These are phyloP conservation scores for Garrulus glandarius DNA, from an alignment of 2,797 vertebrate genomes.

Conservation along the genomic window DNA sequence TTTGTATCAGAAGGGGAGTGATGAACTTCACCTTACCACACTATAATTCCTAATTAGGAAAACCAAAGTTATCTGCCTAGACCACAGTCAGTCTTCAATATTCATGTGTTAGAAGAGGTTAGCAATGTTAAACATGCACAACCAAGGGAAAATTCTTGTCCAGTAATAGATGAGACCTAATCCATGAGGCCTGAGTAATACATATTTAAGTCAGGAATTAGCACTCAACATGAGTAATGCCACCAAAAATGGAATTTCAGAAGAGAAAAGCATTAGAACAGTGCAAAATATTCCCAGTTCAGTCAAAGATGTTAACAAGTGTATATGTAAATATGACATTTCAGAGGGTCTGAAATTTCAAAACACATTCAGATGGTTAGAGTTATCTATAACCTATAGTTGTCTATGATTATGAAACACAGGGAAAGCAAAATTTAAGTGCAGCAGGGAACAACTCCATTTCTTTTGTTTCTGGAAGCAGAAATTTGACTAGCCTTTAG, in stretches of 20 bases:
- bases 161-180: slow-evolving; percentile 39
- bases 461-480: neutral
- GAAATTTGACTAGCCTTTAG: neutral
- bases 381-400: neutral
- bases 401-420: neutral
- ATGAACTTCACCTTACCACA: neutral
- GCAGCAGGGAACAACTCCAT: neutral
- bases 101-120: neutral
- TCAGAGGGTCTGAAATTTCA: neutral
- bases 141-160: slow-evolving; percentile 52
- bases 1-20: neutral
- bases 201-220: neutral
- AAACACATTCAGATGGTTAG: neutral
- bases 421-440: neutral
- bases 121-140: slow-evolving; percentile 21
- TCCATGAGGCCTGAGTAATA: neutral
- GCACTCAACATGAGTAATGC: neutral
- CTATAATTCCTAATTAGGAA: neutral
- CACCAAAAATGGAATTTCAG: neutral
- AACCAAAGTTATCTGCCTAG: neutral
- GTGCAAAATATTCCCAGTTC: neutral
- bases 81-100: neutral
- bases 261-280: neutral
- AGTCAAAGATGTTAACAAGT: neutral
- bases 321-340: neutral